phyloP scores from a whole-genome alignment of 2,888 invertebrate genomes.

The Rotaria sp. region DNA sequence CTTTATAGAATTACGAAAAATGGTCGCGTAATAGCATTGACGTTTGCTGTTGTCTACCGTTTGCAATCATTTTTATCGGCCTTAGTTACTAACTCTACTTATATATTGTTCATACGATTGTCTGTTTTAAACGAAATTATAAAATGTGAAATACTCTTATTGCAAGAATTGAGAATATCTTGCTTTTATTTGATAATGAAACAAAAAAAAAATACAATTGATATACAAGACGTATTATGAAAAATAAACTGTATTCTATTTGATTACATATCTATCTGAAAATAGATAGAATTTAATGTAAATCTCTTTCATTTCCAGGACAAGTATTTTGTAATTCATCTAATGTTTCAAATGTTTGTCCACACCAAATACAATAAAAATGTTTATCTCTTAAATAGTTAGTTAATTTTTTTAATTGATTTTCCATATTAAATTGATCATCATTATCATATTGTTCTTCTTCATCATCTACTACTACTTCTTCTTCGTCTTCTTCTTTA shows the following conservation, averaged over 20 bases:
- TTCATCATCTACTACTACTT: not conserved
- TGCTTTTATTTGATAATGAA: no score
- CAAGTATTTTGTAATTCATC: not conserved
- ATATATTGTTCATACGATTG: no score
- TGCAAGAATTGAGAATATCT: no score
- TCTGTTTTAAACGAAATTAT: no score
- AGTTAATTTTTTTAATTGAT: not conserved
- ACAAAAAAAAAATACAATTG: no score
- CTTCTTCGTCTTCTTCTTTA: not conserved
- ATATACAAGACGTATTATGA: no score
- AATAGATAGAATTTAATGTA: not conserved
- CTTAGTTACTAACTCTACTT: no score
- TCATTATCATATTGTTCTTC: conserved; percentile 15
- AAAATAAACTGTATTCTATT: not conserved
- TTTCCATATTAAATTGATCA: conserved; percentile 29
- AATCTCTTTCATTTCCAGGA: not conserved
- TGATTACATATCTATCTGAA: not conserved
- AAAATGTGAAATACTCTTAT: no score
- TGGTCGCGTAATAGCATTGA: no score
- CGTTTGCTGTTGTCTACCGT: no score
- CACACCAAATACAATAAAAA: conserved; percentile 40
- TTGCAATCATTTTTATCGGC: no score
- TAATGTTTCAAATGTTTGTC: not conserved
- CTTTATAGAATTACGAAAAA: no score
- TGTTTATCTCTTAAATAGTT: conserved; percentile 36